phyloP scores from a whole-genome alignment of 2,888 invertebrate species.

The Pristionchus fissidentatus region DNA sequence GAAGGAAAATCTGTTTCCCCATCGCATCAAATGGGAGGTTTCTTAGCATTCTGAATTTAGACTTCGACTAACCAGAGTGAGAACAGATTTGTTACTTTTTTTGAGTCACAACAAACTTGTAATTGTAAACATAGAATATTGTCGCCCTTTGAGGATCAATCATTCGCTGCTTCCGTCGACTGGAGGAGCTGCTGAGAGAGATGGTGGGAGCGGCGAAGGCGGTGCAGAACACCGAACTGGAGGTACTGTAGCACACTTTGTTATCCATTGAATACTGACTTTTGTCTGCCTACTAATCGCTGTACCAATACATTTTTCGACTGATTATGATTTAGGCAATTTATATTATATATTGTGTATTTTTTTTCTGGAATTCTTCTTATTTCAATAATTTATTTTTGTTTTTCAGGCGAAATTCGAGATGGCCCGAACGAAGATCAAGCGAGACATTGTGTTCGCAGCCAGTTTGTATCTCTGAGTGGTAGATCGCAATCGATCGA shows the following conservation, averaged over 20 bases:
- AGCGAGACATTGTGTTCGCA: slow-evolving; percentile 99
- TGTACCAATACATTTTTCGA: no score
- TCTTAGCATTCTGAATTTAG: no score
- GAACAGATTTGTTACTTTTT: no score
- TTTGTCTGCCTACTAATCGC: slow-evolving; percentile 77
- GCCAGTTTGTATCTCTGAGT: slow-evolving; percentile 92
- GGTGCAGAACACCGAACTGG: slow-evolving; percentile 65
- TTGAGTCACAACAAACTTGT: neutral
- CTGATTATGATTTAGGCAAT: no score
- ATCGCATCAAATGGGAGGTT: no score
- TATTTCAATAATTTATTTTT: neutral
- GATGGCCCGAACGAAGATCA: slow-evolving; percentile 81
- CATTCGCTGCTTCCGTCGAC: slow-evolving; percentile 91
- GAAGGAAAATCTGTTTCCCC: neutral
- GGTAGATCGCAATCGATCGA: slow-evolving; percentile 12
- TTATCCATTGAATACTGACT: slow-evolving; percentile 9
- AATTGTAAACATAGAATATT: neutral
- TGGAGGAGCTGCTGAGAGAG: slow-evolving; percentile 95
- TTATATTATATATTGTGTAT: no score
- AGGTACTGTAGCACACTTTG: slow-evolving; percentile 48
- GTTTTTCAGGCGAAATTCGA: slow-evolving; percentile 77
- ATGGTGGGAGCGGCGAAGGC: slow-evolving; percentile 83
- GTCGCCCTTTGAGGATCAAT: slow-evolving; percentile 81
- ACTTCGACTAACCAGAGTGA: no score
- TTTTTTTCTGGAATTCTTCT: no score